phyloP scores from a whole-genome alignment of 2,888 invertebrate species.

The Eudemis profundana region DNA sequence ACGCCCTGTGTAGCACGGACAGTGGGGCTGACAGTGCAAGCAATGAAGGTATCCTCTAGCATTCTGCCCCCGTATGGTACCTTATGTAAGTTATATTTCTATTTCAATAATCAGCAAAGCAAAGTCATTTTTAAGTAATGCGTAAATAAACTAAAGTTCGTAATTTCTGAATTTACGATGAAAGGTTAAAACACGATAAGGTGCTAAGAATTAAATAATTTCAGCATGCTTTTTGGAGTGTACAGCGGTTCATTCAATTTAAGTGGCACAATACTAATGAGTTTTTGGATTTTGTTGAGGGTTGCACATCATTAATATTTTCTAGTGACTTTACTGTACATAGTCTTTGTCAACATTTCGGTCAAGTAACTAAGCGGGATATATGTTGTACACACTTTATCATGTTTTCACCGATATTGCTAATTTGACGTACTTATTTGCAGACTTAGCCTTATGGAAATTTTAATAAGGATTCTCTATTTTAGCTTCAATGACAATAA shows the following conservation, averaged over 20 bases:
- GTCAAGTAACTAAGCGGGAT: constrained; percentile 43
- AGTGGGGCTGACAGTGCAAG: constrained; percentile 79
- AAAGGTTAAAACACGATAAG: constrained; percentile 73
- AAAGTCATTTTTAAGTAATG: constrained; percentile 69
- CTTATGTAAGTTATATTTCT: constrained; percentile 79
- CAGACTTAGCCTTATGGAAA: constrained; percentile 27
- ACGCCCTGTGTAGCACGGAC: constrained; percentile 73
- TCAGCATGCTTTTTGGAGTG: constrained; percentile 62
- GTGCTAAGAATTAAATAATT: constrained; percentile 62
- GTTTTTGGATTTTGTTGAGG: constrained; percentile 26
- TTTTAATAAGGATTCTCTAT: constrained; percentile 52
- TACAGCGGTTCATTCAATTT: constrained; percentile 31
- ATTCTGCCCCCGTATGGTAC: constrained; percentile 77
- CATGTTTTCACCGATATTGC: constrained; percentile 63
- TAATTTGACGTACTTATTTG: constrained; percentile 29
- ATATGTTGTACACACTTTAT: constrained; percentile 63
- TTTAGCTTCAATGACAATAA: constrained; percentile 90
- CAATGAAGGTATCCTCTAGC: constrained; percentile 83
- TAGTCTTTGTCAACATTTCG: constrained; percentile 58
- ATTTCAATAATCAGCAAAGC: constrained; percentile 72
- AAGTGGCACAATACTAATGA: constrained; percentile 42
- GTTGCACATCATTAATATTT: constrained; percentile 41
- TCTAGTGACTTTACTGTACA: constrained; percentile 44
- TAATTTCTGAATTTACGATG: constrained; percentile 38
- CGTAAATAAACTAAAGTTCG: constrained; percentile 71